Evolutionary conservation across 1,140 invertebrate species (phyloP).

Genomic region (Dryas iulia): DNA sequence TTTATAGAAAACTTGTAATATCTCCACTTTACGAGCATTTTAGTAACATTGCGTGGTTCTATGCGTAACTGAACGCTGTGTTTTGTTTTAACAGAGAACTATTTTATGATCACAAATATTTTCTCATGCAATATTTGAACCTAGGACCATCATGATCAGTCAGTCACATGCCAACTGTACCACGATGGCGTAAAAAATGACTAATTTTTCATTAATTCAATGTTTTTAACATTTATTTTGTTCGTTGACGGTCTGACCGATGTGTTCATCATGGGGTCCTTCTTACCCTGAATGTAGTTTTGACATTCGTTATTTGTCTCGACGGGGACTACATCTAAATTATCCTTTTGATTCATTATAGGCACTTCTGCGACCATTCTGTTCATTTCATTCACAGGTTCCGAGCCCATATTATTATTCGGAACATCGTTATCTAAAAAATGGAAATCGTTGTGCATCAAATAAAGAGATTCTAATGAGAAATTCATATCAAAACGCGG

Average conservation of each 20-base stretch:
- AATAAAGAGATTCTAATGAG: conserved; percentile 65
- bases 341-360: conserved; percentile 57
- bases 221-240: conserved; percentile 77
- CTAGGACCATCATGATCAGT: neutral
- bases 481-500: conserved; percentile 72
- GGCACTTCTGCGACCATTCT: conserved; percentile 62
- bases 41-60: too few species aligned
- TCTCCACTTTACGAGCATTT: too few species aligned
- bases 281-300: conserved; percentile 66
- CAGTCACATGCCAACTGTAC: neutral
- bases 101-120: neutral
- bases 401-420: conserved; percentile 45
- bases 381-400: conserved; percentile 59
- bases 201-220: conserved; percentile 74
- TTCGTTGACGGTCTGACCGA: conserved; percentile 61
- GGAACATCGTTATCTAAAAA: conserved; percentile 66
- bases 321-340: conserved; percentile 39
- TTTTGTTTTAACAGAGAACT: too few species aligned
- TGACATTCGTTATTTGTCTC: conserved; percentile 44
- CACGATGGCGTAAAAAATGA: conserved; percentile 29
- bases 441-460: conserved; percentile 75
- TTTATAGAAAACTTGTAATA: too few species aligned
- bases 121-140: neutral
- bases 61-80: too few species aligned
- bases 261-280: conserved; percentile 74